Evolutionary conservation across 2,797 vertebrate species (phyloP).

Genomic region (Buphagus erythrorhynchus): DNA sequence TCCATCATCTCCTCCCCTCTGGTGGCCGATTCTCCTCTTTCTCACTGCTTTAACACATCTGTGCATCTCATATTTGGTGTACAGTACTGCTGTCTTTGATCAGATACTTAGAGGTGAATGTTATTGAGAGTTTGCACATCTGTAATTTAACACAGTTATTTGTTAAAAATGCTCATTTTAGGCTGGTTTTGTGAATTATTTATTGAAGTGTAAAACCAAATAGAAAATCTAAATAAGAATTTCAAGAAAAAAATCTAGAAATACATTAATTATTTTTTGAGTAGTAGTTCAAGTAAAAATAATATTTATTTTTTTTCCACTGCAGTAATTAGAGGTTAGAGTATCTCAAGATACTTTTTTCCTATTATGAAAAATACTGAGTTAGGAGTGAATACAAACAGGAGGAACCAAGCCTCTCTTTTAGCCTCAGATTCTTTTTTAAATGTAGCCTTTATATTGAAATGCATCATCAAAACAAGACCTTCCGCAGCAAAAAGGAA

Average conservation of each 20-base stretch:
- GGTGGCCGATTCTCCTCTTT: background rate
- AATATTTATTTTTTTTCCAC: background rate
- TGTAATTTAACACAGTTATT: background rate
- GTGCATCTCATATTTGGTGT: background rate
- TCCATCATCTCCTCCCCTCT: background rate
- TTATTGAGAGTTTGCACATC: background rate
- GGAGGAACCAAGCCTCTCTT: background rate
- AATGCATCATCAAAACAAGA: slow-evolving; percentile 17
- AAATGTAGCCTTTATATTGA: background rate
- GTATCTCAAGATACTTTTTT: background rate
- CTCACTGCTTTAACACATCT: background rate
- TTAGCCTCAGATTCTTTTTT: background rate
- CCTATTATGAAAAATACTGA: background rate
- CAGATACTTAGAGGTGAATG: background rate
- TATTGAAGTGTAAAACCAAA: background rate
- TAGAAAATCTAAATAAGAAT: background rate
- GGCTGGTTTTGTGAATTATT: background rate
- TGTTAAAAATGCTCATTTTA: background rate
- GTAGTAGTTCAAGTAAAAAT: background rate
- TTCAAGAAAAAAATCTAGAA: background rate
- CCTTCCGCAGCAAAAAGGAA: slow-evolving; percentile 1
- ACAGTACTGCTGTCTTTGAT: background rate
- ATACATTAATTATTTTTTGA: background rate
- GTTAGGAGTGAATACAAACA: background rate
- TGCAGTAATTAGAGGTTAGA: background rate